Evolutionary conservation across 2,888 invertebrate species (phyloP), one percentile per base, ranked within the genome.

Genomic region (Electrophaes corylata): DNA sequence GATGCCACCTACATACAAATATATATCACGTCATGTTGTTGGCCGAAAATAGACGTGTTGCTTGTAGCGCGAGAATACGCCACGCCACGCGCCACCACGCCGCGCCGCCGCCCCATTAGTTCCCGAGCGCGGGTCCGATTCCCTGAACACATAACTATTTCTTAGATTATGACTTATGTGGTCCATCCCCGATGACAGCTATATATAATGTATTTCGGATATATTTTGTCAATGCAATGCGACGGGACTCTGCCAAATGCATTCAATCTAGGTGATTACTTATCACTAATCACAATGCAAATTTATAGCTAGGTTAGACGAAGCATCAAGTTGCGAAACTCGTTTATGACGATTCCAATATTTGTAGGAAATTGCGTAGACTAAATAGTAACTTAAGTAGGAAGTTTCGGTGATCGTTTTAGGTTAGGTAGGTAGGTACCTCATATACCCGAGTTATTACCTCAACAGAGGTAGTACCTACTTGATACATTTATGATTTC

Each of bases 401-500:
- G n/a, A n/a, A n/a, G n/a, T n/a, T n/a, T n/a, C n/a, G n/a, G n/a
- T n/a, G n/a, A n/a, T n/a, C n/a, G n/a, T n/a, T n/a, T n/a, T n/a
- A n/a, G n/a, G n/a, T n/a, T n/a, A n/a, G n/a, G 23, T 23, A 23
- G 31, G 35, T 16, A 35, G 6, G 6, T 35, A 12, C 12, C 12
- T 35, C 12, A 5, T 35, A 2, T 1, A 12, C 4, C n/a, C n/a
- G n/a, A n/a, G n/a, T n/a, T n/a, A n/a, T n/a, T n/a, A n/a, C n/a
- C n/a, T n/a, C n/a, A n/a, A n/a, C n/a, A n/a, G n/a, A n/a, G n/a
- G n/a, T 12, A 12, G 6, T 33, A 33, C 8, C 26, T 33, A 12
- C 12, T 33, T 35, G 8, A 73, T 72, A 71, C 65, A 66, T 66
- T 46, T 64, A 64, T 71, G 70, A 70, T 76, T 77, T 77, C 70